Evolutionary conservation across 2,797 vertebrate genomes (phyloP).

Genomic region (Pipistrellus nathusii): DNA sequence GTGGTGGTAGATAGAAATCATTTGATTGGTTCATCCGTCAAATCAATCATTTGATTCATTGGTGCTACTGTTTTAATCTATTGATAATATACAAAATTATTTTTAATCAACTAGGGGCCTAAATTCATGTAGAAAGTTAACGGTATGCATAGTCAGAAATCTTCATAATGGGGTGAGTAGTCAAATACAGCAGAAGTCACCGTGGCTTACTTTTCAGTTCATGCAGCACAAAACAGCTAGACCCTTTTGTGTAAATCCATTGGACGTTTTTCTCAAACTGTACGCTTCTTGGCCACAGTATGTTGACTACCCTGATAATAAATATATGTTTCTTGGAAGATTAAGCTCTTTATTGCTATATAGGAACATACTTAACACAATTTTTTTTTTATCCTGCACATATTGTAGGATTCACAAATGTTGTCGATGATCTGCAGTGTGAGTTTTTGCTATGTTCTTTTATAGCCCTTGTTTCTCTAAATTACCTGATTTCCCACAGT

Average conservation of each 20-base stretch:
- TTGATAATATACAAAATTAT: constrained; percentile 6
- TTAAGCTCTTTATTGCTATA: background rate
- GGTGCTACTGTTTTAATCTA: background rate
- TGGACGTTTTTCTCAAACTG: constrained; percentile 32
- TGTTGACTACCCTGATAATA: constrained; percentile 9
- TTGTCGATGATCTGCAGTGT: background rate
- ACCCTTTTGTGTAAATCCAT: constrained; percentile 45
- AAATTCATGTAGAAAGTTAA: constrained; percentile 16
- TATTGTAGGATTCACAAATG: background rate
- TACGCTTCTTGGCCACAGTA: background rate
- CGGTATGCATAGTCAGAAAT: background rate
- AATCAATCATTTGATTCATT: background rate
- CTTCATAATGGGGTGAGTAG: background rate
- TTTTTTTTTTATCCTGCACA: no score
- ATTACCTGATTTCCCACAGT: background rate
- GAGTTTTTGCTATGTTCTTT: constrained; percentile 31
- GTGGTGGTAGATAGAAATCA: constrained; percentile 54
- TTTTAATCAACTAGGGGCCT: background rate
- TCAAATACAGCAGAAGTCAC: background rate
- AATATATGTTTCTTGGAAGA: constrained; percentile 41
- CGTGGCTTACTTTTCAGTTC: background rate
- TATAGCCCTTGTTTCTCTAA: background rate
- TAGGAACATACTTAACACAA: background rate
- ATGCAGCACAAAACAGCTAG: background rate
- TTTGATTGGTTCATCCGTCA: background rate